Evolutionary conservation across 2,113 vertebrate genomes (phyloP).

Genomic region (Zonotrichia leucophrys): DNA sequence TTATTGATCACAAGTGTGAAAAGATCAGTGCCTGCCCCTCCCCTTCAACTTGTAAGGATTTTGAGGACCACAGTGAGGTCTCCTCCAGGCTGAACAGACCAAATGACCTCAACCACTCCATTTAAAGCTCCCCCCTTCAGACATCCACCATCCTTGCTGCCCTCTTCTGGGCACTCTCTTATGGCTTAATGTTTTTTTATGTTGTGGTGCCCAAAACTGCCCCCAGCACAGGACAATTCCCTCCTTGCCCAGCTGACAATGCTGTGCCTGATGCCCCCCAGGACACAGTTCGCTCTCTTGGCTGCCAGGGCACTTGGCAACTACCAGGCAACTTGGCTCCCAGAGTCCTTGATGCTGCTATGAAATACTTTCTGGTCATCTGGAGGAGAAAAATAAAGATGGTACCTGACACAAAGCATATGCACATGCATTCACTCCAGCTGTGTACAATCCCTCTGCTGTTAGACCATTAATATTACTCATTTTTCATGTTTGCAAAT

Average conservation of each 20-base stretch:
- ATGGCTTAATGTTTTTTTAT: neutral
- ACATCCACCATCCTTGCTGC: fast-evolving
- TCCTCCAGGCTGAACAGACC: neutral
- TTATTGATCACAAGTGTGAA: neutral
- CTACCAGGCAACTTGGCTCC: neutral
- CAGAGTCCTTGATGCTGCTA: neutral
- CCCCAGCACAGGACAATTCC: neutral
- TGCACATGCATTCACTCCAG: neutral
- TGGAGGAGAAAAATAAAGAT: neutral
- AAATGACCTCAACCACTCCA: neutral
- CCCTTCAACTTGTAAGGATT: fast-evolving
- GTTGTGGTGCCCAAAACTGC: neutral
- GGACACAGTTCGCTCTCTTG: too few relatives aligned
- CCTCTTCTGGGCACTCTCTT: neutral
- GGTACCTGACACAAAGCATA: neutral
- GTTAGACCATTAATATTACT: neutral
- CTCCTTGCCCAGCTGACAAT: neutral
- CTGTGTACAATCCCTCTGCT: neutral
- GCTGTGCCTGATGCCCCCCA: neutral
- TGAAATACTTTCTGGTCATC: neutral
- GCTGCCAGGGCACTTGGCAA: neutral
- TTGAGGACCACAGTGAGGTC: neutral
- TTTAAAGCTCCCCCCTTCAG: neutral
- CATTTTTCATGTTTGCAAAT: neutral
- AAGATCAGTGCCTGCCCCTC: neutral